Conservation (phyloP, 2,113 vertebrate genomes). For the Eleginops maclovinus region DNA sequence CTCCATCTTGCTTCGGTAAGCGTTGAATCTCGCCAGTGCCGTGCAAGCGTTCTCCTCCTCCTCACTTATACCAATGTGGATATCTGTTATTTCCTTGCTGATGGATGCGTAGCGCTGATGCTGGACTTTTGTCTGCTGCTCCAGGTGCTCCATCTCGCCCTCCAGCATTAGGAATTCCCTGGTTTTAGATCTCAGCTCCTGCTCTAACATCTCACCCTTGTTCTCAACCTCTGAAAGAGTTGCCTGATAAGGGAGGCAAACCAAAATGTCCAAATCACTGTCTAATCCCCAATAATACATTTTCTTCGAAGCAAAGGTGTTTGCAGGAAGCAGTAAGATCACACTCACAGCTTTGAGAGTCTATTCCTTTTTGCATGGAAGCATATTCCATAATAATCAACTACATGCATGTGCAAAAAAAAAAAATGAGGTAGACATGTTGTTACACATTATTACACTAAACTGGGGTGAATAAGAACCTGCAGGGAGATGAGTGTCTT, state of each 20-base stretch:
- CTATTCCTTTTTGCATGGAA: neutral
- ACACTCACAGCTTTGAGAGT: neutral
- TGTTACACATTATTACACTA: neutral
- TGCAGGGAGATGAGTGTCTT: constrained; percentile 59
- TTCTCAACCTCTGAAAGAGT: constrained; percentile 61
- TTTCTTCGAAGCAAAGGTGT: neutral
- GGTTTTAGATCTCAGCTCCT: constrained; percentile 54
- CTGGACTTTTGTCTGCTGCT: constrained; percentile 24
- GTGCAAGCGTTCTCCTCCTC: constrained; percentile 48
- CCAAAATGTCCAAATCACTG: neutral
- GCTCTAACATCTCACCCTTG: constrained; percentile 33
- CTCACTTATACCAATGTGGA: constrained; percentile 49
- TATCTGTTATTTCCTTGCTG: constrained; percentile 54
- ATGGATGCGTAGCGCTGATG: constrained; percentile 34
- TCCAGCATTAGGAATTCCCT: constrained; percentile 54
- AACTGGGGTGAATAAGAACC: constrained; percentile 50
- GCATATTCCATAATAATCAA: neutral
- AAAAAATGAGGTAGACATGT: neutral
- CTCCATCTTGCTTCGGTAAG: constrained; percentile 74
- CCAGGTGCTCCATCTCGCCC: constrained; percentile 55
- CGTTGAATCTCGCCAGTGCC: constrained; percentile 32
- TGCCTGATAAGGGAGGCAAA: constrained; percentile 25
- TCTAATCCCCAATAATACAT: neutral
- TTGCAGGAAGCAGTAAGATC: neutral
- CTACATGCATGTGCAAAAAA: neutral